Evolutionary conservation across 1,140 invertebrate genomes (phyloP).

Genomic region (Neodiprion lecontei): DNA sequence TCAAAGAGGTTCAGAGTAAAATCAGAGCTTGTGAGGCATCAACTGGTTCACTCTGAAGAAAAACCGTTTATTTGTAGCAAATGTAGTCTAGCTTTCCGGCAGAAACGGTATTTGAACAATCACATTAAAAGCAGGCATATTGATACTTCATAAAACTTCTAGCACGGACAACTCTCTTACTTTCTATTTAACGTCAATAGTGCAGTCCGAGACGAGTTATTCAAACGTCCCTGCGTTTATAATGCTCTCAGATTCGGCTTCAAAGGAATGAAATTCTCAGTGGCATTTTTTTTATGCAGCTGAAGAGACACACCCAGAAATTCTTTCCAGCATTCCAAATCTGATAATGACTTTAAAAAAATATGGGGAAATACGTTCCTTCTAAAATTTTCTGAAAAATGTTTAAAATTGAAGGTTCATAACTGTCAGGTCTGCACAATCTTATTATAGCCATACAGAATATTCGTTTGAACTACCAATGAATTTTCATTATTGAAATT

Average conservation of each 20-base stretch:
- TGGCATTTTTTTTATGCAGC: slow-evolving; percentile 19
- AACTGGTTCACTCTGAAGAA: slow-evolving; percentile 32
- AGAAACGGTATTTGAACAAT: slow-evolving; percentile 33
- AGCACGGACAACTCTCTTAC: slow-evolving; percentile 27
- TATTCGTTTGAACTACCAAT: no score
- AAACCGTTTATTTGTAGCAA: slow-evolving; percentile 35
- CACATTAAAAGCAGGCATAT: slow-evolving; percentile 39
- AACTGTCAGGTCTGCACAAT: no score
- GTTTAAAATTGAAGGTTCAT: no score
- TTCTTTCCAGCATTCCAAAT: slow-evolving; percentile 4
- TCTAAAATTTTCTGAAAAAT: no score
- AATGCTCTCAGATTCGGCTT: slow-evolving; percentile 40
- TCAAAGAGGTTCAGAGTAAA: slow-evolving; percentile 20
- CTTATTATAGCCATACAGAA: no score
- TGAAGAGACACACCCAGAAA: slow-evolving; percentile 9
- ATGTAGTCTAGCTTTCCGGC: slow-evolving; percentile 34
- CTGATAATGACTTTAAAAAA: no score
- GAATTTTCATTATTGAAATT: no score
- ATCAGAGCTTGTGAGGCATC: slow-evolving; percentile 27
- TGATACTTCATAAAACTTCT: slow-evolving; percentile 28
- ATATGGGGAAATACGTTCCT: no score
- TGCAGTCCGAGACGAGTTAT: slow-evolving; percentile 19
- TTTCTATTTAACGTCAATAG: slow-evolving; percentile 24
- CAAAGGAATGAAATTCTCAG: slow-evolving; percentile 24
- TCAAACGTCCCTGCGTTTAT: slow-evolving; percentile 37